Conservation (phyloP, 92 coral and sea anemone genomes). For the Siderastrea siderea region DNA sequence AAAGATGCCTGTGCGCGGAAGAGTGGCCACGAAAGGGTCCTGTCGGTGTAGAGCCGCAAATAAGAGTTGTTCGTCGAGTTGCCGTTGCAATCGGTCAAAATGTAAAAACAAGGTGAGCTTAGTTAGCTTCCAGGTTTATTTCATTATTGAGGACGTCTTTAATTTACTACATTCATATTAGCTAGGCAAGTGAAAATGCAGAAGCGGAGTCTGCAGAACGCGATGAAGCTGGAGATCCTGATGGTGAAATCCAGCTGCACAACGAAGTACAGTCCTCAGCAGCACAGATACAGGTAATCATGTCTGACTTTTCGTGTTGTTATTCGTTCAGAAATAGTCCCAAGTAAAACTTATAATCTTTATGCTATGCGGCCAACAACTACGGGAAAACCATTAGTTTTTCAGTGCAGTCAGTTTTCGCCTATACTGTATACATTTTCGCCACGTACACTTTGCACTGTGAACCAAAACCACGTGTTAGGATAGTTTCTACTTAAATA, state of each 20-base stretch:
- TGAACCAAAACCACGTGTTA: no score
- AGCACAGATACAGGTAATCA: background rate
- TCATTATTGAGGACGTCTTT: background rate
- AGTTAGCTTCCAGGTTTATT: background rate
- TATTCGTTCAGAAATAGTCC: background rate
- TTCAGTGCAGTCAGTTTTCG: no score
- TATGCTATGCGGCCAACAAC: background rate
- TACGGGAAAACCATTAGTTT: background rate
- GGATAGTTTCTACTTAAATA: background rate
- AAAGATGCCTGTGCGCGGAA: constrained; percentile 25
- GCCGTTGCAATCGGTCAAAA: background rate
- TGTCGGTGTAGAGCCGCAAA: constrained; percentile 28
- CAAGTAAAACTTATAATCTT: background rate
- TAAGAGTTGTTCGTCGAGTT: background rate
- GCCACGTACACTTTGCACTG: no score
- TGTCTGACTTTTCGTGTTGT: background rate
- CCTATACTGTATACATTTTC: no score
- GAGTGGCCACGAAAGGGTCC: constrained; percentile 5
- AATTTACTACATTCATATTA: background rate
- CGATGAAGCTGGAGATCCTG: background rate
- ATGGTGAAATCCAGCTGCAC: background rate
- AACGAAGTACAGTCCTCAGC: constrained; percentile 23
- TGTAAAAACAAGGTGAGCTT: constrained; percentile 30
- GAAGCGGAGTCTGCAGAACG: background rate
- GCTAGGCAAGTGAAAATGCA: background rate